Evolutionary conservation across 2,797 vertebrate species (phyloP), one percentile per base, ranked within the genome.

Genomic region (Cheirogaleus major): DNA sequence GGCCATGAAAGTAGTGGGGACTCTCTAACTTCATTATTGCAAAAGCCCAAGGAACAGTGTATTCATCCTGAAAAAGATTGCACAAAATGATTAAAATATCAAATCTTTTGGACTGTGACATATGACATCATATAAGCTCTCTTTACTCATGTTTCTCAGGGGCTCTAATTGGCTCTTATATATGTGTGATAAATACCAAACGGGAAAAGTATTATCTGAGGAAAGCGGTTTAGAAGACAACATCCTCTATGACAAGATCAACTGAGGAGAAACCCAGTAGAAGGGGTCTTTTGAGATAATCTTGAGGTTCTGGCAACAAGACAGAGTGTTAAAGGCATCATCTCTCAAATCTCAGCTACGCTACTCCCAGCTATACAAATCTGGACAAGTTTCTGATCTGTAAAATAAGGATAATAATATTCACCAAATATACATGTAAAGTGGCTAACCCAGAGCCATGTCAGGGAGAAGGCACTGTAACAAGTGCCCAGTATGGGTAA

Each of bases 151-250:
- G 27, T 4, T 73, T 14, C 15, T 50, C 22, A 11, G 7, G 11
- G 11, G 4, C 75, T 93, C 18, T 72, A 7, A 25, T 2, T 89
- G 55, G 11, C 12, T 65, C 12, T 73, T 57, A 1, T 59, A 17
- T 52, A 38, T 12, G 4, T 25, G 25, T 65, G 30, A 50, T 67
- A 52, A 63, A 50, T 72, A 41, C 1, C 4, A 73, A 82, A 81
- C 67, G 18, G 15, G 30, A 70, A 80, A 89, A 85, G 12, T 23
- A 41, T 38, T 65, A 79, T 22, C 43, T 30, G 76, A 45, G 17
- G 25, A 89, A 89, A 85, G 3, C 11, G n/a, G 14, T 65, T 89
- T 43, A 89, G n/a, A 86, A 84, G 57, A 80, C 8, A 30, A 92
- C 69, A 13, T 38, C 45, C 59, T 61, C 65, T 88, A 61, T 32